Evolutionary conservation across 2,797 vertebrate genomes (phyloP).

Genomic region (Sebastes reedi): DNA sequence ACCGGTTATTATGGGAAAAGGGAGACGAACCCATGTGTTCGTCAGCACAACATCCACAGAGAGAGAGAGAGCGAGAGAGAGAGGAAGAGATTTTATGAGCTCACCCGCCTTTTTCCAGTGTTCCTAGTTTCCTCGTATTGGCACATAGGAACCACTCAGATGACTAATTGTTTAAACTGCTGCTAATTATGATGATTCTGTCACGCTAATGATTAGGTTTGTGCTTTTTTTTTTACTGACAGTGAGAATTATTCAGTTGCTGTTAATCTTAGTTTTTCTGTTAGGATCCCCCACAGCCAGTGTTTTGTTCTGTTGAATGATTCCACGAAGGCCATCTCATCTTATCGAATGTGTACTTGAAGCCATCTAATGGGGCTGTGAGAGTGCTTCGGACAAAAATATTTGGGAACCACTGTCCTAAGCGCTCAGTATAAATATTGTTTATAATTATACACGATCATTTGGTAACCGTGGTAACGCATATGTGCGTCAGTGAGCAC

Average conservation of each 20-base stretch:
- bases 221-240: neutral
- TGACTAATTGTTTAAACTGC: neutral
- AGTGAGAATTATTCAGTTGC: neutral
- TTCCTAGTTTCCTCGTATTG: neutral
- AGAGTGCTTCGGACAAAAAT: neutral
- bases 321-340: neutral
- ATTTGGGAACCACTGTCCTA: neutral
- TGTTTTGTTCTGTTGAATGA: neutral
- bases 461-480: too few relatives aligned
- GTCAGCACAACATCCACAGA: slow-evolving; percentile 27
- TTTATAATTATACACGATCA: neutral
- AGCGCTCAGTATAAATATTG: neutral
- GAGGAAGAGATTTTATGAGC: neutral
- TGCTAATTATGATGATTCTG: slow-evolving; percentile 1
- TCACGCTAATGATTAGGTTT: neutral
- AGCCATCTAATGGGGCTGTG: neutral
- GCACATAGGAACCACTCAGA: neutral
- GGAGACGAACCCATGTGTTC: slow-evolving; percentile 31
- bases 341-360: neutral
- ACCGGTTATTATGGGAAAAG: slow-evolving; percentile 61
- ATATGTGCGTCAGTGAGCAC: too few relatives aligned
- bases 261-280: neutral
- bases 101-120: neutral
- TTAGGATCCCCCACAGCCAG: neutral
- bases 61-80: neutral